Base-by-base conservation (phyloP, 2,797 vertebrate species). In the Pygocentrus nattereri region DNA sequence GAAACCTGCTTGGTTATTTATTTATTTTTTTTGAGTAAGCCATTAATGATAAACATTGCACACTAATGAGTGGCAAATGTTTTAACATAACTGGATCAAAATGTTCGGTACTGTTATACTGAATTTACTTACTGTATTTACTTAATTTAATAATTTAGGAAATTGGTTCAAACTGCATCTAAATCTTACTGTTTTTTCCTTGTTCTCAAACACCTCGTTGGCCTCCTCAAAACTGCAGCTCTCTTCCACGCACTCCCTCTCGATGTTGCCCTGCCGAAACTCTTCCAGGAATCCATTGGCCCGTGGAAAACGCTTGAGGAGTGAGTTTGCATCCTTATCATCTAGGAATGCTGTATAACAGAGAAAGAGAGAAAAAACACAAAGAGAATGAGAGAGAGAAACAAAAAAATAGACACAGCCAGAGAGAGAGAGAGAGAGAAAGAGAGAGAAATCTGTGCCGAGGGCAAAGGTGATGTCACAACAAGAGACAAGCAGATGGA, bases 211-310 rank as follows among this genome's bases (percentile, higher is more conserved):
- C 75, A 96, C 95, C 78, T 97, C 96, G 82, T 96, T 95, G 90
- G 95, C 96, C 82, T 97, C 96, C 85, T 96, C 96, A 1, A 96
- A 96, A 90, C 95, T 97, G 94, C 96, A 97, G 91, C 95, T 94
- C 90, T 97, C 96, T 80, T 96, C 96, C 1, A 94, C 90, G 85
- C 96, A 97, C 89, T 97, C 96, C 2, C 95, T 90, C 88, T 97
- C 95, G 0, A 97, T 94, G 91, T 95, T 96, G 61, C 96, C 96
- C 84, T 95, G 95, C 13, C 93, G 92, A 41, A 96, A 87, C 91
- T 97, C 96, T 88, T 97, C 96, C 90, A 96, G 88, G 90, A 96
- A 96, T 76, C 95, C 90, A 13, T 96, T 96, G 88, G 96, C 96
- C 59, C 95, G 90, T 38, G 94, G 95, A 83, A 96, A 91, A 62